phyloP scores from a whole-genome alignment of 2,888 invertebrate genomes.

The Melangyna quadrimaculata region DNA sequence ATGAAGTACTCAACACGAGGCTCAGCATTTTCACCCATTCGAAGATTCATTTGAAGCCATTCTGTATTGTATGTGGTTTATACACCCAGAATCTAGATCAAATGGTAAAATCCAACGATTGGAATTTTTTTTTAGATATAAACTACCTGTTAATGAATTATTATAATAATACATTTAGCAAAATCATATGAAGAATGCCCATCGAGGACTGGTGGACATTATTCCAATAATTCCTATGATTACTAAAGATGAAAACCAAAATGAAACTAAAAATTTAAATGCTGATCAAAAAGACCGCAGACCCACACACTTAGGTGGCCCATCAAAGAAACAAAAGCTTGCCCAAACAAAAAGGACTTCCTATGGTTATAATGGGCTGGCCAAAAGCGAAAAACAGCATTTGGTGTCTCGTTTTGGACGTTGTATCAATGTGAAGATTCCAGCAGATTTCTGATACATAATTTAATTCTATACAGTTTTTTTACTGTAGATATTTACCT shows the following conservation, averaged over 20 bases:
- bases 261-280: neutral
- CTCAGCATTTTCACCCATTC: constrained; percentile 65
- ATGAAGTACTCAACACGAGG: constrained; percentile 56
- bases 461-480: neutral
- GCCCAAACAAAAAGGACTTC: neutral
- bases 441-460: constrained; percentile 28
- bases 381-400: constrained; percentile 18
- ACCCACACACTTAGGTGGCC: neutral
- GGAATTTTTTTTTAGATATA: neutral
- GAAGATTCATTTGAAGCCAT: constrained; percentile 61
- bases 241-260: constrained; percentile 5
- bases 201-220: constrained; percentile 40
- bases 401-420: constrained; percentile 61
- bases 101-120: constrained; percentile 50
- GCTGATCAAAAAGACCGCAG: neutral
- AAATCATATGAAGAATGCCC: constrained; percentile 59
- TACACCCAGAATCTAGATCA: constrained; percentile 46
- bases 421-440: constrained; percentile 59
- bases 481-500: neutral
- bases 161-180: constrained; percentile 19
- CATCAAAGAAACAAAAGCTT: constrained; percentile 18
- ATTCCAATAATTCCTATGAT: neutral
- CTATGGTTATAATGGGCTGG: neutral
- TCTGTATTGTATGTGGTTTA: constrained; percentile 55
- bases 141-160: neutral